Evolutionary conservation across 2,797 vertebrate genomes (phyloP).

Genomic region (Dallia pectoralis): DNA sequence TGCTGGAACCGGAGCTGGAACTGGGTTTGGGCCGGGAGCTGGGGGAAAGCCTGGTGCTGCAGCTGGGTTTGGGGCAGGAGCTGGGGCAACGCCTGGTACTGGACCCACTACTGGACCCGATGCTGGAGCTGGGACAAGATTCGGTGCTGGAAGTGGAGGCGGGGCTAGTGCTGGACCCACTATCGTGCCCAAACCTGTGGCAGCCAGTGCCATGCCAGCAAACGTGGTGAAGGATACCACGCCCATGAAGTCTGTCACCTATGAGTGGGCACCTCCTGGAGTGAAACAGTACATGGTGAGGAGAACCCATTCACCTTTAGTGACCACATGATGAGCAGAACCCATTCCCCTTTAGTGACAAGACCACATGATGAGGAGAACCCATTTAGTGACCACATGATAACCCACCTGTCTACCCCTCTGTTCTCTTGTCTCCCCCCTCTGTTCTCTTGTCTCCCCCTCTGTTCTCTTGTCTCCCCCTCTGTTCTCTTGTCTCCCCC

Average conservation of each 20-base stretch:
- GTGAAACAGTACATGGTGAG: constrained; percentile 89
- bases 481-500: no score
- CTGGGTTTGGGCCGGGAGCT: not conserved
- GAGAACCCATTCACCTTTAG: not conserved
- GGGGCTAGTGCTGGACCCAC: not conserved
- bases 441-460: no score
- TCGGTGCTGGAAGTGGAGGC: not conserved
- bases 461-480: no score
- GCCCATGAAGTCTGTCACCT: constrained; percentile 86
- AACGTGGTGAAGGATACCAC: constrained; percentile 76
- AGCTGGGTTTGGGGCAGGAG: not conserved
- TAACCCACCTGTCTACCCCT: no score
- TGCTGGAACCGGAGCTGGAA: no score
- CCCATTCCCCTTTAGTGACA: no score
- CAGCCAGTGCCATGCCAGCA: constrained; percentile 40
- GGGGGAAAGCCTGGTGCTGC: not conserved
- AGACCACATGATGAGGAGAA: no score
- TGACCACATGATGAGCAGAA: no score
- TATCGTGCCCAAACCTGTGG: constrained; percentile 15
- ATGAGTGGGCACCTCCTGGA: constrained; percentile 94
- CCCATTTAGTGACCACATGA: no score
- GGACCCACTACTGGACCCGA: no score
- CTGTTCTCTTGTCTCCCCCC: no score
- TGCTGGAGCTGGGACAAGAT: not conserved
- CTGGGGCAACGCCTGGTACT: no score